Evolutionary conservation across 1,140 invertebrate species (phyloP), one percentile per base, ranked within the genome.

Genomic region (Drosophila kepulauana): DNA sequence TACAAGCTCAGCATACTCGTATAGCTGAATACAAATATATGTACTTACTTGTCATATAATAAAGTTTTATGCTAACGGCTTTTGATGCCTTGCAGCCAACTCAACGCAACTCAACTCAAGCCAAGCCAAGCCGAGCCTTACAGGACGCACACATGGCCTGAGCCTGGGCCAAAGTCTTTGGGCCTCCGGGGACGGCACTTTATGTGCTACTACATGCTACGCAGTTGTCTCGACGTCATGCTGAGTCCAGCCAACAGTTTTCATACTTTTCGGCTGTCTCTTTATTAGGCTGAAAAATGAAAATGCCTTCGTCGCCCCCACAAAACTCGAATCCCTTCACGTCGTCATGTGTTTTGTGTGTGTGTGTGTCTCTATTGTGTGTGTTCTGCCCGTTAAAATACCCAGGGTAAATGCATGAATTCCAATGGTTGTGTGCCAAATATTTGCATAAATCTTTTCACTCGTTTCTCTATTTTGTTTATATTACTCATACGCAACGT

Each of bases 251-350:
- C 59, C 48, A 48, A 78, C 75, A 67, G 45, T 79, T 79, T 79
- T 76, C 76, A 43, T 75, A 56, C 72, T 59, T 75, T 82, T 79
- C 75, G 79, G 73, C 57, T 86, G 82, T 65, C 56, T 81, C 84
- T 88, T 88, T 88, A 88, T 88, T 88, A 89, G 84, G 84, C 85
- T 81, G 85, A 88, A 88, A 87, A 88, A 89, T 89, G 85, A 79
- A 87, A 84, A 88, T 70, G 72, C 73, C 75, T n/a, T 28, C 49
- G 41, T 43, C n/a, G 49, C 69, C 25, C 25, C 65, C 43, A 52
- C 49, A 54, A 54, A 63, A 58, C 35, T 35, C 3, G 49, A 54
- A 56, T 58, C 58, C 48, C 33, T 49, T 57, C 62, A 43, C 16
- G 28, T 43, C 41, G 7, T 25, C 10, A 13, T 51, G 4, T 41